Conservation (phyloP, 2,113 vertebrate species). For the Malaclemys terrapin region DNA sequence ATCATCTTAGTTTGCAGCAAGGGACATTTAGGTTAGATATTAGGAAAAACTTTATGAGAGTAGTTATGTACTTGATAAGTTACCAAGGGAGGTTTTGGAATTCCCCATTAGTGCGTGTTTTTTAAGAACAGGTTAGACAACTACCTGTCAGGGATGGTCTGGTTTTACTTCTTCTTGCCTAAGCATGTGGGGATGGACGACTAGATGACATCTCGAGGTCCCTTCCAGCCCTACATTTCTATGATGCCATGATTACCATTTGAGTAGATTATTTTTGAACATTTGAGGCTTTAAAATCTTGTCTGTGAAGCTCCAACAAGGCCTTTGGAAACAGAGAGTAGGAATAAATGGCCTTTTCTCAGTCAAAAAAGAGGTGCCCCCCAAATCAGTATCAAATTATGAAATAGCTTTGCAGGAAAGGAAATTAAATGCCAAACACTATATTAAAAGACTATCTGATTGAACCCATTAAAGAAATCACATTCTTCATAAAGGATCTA, state of each 20-base stretch:
- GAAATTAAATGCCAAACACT: neutral
- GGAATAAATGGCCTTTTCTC: neutral
- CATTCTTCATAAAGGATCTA: constrained; percentile 21
- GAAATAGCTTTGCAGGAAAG: constrained; percentile 2
- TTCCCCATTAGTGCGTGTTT: neutral
- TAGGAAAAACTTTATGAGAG: neutral
- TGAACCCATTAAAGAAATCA: constrained; percentile 32
- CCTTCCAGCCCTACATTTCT: neutral
- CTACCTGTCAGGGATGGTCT: neutral
- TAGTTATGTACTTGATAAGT: neutral
- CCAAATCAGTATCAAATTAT: neutral
- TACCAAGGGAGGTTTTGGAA: neutral
- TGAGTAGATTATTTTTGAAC: neutral
- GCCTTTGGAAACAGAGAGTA: neutral
- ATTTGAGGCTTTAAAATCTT: neutral
- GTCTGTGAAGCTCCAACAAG: neutral
- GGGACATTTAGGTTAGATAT: neutral
- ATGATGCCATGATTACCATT: neutral
- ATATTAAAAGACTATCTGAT: neutral
- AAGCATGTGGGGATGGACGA: neutral
- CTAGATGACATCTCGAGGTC: neutral
- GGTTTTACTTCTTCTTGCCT: neutral
- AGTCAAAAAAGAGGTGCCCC: neutral
- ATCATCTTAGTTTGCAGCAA: neutral
- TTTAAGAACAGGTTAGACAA: neutral